These are phyloP conservation scores for Listronotus bonariensis DNA, from an alignment of 1,140 invertebrate species.

Conservation along the genomic window DNA sequence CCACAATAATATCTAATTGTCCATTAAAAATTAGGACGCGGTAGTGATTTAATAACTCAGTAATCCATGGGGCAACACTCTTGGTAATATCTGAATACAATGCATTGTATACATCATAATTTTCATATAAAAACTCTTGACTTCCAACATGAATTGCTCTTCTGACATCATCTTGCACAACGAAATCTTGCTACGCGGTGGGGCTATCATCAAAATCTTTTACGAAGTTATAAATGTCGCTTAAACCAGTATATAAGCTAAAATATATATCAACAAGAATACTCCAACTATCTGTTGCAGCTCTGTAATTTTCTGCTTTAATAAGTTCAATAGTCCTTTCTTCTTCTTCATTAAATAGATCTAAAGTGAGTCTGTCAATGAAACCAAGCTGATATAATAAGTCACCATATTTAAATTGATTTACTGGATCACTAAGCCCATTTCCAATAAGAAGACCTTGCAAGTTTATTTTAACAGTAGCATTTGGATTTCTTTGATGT, in stretches of 20 bases:
- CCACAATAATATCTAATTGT: slow-evolving; percentile 83
- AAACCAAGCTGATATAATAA: slow-evolving; percentile 78
- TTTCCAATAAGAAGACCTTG: slow-evolving; percentile 82
- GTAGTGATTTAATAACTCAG: slow-evolving; percentile 69
- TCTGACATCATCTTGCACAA: slow-evolving; percentile 61
- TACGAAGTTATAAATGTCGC: slow-evolving; percentile 62
- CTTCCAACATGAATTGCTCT: slow-evolving; percentile 60
- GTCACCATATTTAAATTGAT: slow-evolving; percentile 72
- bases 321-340: too few species aligned
- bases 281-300: too few species aligned
- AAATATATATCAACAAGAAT: too few species aligned
- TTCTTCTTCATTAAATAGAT: too few species aligned
- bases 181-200: slow-evolving; percentile 55
- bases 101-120: slow-evolving; percentile 61
- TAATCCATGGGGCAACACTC: slow-evolving; percentile 73
- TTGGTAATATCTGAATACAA: slow-evolving; percentile 81
- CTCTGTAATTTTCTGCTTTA: too few species aligned
- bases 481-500: slow-evolving; percentile 65
- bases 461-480: slow-evolving; percentile 67
- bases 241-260: slow-evolving; percentile 60
- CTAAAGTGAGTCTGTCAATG: slow-evolving; percentile 58
- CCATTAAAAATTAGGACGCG: slow-evolving; percentile 77
- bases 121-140: slow-evolving; percentile 57
- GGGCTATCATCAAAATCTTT: background rate
- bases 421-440: slow-evolving; percentile 77